Percentiles rank a stretch among this genome's conserved stretches.
These are phyloP conservation scores for Squalus acanthias DNA, from an alignment of 2,797 vertebrate genomes.

Conservation along the genomic window DNA sequence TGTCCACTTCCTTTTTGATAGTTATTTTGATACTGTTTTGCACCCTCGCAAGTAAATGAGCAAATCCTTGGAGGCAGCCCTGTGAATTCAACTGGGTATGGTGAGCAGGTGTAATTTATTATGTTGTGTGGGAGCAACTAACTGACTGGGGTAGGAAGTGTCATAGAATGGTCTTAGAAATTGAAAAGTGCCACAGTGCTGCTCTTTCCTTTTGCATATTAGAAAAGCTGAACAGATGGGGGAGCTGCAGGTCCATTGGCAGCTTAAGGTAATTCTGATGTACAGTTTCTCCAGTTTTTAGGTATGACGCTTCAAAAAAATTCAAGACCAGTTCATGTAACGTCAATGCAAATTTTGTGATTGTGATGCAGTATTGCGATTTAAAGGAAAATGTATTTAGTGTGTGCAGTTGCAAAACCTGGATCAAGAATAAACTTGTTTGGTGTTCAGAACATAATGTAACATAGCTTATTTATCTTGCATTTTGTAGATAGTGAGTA, in stretches of 20 bases:
- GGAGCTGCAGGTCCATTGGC: neutral
- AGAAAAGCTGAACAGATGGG: slow-evolving; percentile 18
- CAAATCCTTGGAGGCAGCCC: neutral
- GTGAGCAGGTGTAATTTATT: neutral
- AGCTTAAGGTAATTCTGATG: neutral
- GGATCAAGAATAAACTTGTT: neutral
- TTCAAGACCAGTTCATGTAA: neutral
- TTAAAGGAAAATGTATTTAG: neutral
- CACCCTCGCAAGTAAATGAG: neutral
- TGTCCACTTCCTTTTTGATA: neutral
- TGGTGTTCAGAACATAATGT: neutral
- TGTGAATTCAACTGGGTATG: neutral
- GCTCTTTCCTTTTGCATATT: neutral
- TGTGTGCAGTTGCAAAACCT: neutral
- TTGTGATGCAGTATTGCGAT: neutral
- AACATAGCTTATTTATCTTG: neutral
- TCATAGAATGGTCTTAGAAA: neutral
- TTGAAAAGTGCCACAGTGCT: neutral
- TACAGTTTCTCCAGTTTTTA: neutral
- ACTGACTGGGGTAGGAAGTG: neutral
- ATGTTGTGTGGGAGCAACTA: neutral
- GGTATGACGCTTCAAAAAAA: neutral
- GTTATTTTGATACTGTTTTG: neutral
- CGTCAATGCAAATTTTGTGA: neutral
- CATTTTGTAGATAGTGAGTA: neutral